These are phyloP conservation scores for Montipora cactus DNA, from an alignment of 64 coral and sea anemone species.

Conservation along the genomic window DNA sequence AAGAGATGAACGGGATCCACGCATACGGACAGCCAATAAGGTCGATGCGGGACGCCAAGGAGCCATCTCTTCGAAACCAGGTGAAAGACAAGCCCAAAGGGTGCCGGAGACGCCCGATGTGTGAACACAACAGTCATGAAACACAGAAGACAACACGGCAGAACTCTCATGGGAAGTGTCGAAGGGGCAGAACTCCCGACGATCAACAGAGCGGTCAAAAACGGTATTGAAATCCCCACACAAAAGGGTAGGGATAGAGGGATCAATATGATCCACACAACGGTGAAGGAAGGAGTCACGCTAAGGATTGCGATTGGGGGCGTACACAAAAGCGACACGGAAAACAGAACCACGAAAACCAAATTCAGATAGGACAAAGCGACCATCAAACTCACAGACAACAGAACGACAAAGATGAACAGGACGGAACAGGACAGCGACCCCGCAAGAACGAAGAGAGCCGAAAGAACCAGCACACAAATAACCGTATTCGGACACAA, in stretches of 20 bases:
- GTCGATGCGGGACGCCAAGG: not conserved
- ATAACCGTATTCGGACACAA: not conserved
- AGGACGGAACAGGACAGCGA: not conserved
- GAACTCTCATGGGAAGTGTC: not conserved
- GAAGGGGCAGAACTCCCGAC: not conserved
- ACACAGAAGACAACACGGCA: rapidly evolving
- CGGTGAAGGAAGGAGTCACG: not conserved
- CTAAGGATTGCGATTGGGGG: not conserved
- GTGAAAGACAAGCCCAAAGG: no score
- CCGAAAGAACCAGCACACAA: not conserved
- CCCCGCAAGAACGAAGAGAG: not conserved
- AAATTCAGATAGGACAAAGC: conserved; percentile 19
- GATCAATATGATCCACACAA: not conserved
- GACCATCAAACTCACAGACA: not conserved
- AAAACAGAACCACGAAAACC: not conserved
- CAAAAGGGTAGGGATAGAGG: not conserved
- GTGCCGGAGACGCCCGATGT: not conserved
- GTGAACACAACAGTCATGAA: not conserved
- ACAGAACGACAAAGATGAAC: not conserved
- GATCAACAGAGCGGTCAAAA: not conserved
- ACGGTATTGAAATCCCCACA: not conserved
- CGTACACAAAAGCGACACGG: not conserved
- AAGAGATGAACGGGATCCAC: not conserved
- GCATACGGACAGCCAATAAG: not conserved
- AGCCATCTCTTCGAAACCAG: not conserved